phyloP scores from a whole-genome alignment of 2,888 invertebrate genomes.

The Drosophila nigricruria region DNA sequence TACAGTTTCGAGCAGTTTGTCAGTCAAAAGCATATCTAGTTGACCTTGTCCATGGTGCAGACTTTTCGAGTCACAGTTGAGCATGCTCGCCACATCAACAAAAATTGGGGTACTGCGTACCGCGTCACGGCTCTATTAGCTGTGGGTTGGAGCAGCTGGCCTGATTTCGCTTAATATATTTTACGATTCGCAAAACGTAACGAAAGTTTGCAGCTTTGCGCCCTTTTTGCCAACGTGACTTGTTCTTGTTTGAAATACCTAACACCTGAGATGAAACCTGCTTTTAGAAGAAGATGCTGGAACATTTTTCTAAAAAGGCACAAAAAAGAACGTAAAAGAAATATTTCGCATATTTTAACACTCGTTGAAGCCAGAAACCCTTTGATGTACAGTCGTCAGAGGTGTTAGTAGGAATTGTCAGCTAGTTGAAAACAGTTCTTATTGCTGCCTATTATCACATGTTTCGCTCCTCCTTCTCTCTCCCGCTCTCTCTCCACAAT shows the following conservation, averaged over 20 bases:
- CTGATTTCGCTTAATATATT: conserved; percentile 11
- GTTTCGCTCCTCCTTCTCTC: no score
- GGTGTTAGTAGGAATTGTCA: no score
- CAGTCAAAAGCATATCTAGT: conserved; percentile 35
- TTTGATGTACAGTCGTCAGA: conserved; percentile 67
- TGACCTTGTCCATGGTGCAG: conserved; percentile 14
- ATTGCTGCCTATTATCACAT: no score
- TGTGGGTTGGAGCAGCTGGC: conserved; percentile 36
- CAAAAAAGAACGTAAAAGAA: conserved; percentile 1
- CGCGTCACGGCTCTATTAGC: conserved; percentile 43
- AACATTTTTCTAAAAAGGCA: not conserved
- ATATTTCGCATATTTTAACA: conserved; percentile 56
- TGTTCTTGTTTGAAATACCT: conserved; percentile 54
- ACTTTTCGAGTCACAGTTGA: conserved; percentile 41
- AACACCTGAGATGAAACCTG: conserved; percentile 51
- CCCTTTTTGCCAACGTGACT: conserved; percentile 61
- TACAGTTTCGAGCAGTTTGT: not conserved
- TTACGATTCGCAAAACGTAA: conserved; percentile 13
- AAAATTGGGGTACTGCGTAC: conserved; percentile 55
- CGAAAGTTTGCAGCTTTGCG: conserved; percentile 26
- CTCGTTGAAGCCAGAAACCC: conserved; percentile 74
- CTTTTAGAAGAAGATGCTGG: conserved; percentile 16
- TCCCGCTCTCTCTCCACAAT: conserved; percentile 14
- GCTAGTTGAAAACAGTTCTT: no score
- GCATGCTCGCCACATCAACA: conserved; percentile 75